Conservation (phyloP, 37 sponge, comb jelly and placozoan genomes). For the Cliona cf. orientalis region DNA sequence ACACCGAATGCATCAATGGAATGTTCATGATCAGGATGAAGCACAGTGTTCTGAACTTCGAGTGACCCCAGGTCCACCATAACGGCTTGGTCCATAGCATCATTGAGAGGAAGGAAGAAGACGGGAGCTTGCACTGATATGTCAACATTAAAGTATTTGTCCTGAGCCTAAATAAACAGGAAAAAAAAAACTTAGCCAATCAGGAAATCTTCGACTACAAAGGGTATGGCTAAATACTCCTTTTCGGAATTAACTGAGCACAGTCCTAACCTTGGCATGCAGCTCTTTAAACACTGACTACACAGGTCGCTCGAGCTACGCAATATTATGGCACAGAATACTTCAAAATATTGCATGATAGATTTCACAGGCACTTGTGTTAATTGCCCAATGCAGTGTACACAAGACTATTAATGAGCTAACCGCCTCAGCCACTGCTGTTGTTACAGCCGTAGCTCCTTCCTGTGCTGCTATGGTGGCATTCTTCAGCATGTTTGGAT, state of each 20-base stretch:
- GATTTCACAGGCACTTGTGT: neutral
- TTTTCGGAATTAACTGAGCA: no score
- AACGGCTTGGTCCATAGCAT: constrained; percentile 37
- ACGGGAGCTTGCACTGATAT: constrained; percentile 70
- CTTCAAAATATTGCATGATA: no score
- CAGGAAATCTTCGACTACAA: neutral
- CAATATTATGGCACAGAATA: no score
- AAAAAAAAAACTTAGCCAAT: neutral
- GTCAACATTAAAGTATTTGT: constrained; percentile 49
- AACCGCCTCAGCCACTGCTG: constrained; percentile 39
- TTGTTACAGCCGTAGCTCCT: constrained; percentile 49
- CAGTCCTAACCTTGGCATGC: no score
- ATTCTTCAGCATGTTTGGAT: constrained; percentile 22
- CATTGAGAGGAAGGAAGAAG: constrained; percentile 52
- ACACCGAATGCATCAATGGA: constrained; percentile 54
- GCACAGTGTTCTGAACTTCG: constrained; percentile 39
- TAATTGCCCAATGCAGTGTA: neutral
- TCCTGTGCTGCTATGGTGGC: constrained; percentile 59
- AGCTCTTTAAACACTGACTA: no score
- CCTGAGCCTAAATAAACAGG: constrained; percentile 22
- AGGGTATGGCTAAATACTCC: neutral
- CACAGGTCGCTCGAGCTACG: no score
- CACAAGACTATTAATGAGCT: no score
- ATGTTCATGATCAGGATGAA: constrained; percentile 10
- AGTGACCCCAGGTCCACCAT: constrained; percentile 71